Base-by-base conservation (phyloP, 2,888 invertebrate species). In the Amiota mariae region DNA sequence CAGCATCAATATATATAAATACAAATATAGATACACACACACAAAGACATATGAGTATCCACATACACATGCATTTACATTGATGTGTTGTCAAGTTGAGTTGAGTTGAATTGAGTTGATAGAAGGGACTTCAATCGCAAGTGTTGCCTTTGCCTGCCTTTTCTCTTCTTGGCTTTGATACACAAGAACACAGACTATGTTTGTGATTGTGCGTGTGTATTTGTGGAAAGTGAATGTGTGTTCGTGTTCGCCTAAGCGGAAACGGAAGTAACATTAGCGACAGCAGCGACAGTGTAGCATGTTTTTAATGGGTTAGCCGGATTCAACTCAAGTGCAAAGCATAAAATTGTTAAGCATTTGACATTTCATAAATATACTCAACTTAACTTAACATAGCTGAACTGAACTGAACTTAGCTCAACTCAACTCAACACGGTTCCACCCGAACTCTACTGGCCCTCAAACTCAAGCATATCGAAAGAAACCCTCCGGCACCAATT, bases 331-430 rank as follows among this genome's bases (percentile, higher is more conserved):
- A 67, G 76, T 72, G 75, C 64, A 75, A 57, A 72, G 71, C 80
- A 76, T 73, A 73, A 85, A 82, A 84, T 79, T 82, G 79, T 77
- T 79, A 75, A 74, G 76, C 78, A 72, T 72, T 75, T 76, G 79
- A 79, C 80, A 78, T 72, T 76, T 71, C 24, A 71, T 59, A 20
- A 71, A 77, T 73, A 66, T 67, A 68, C 51, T 15, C 66, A 66
- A 66, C 66, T 46, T 13, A 54, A 15, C 57, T 57, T 11, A n/a
- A n/a, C n/a, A n/a, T n/a, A n/a, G n/a, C n/a, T n/a, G n/a, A 15
- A 4, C 11, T 57, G 3, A 57, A 57, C 18, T 6, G 36, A 36
- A 36, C 12, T 51, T 2, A 3, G 3, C 8, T 51, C 54, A n/a
- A n/a, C 54, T 51, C 12, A 51, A 12, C 59, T 11, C 59, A 13